Evolutionary conservation across 1,140 invertebrate genomes (phyloP), one percentile per base, ranked within the genome.

Genomic region (Glomeris maerens): DNA sequence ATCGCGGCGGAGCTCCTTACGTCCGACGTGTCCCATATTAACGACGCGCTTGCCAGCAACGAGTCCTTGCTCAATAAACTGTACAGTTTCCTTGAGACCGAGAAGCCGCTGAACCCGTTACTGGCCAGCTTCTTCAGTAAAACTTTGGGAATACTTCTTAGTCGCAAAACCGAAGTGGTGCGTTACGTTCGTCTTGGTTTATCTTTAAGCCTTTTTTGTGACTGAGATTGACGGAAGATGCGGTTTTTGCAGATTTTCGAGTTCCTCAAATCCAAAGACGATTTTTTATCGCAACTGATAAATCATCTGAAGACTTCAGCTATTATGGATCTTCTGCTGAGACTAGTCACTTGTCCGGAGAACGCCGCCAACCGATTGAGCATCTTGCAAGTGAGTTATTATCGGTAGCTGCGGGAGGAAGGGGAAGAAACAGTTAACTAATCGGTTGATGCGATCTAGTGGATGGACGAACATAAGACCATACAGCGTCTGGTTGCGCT

Each of bases 121-220:
- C 74, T 96, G 59, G 89, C 91, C 28, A 93, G 88, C 55, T 96
- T 92, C 75, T 93, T 94, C 72, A 91, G 85, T 68, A 92, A 91
- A 77, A 88, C 87, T 47, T 78, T 96, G 66, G 80, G 84, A 59
- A 80, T 86, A 65, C 74, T 94, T 57, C 78, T 93, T 53, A 78
- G 79, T 51, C 77, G 81, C 62, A 86, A 84, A 66, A 75, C 74
- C 63, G 79, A 81, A 65, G 75, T 78, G 74, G 81, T 84, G 67
- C 68, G 67, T 23, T 45, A 26, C 25, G 28, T 45, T 20, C 20
- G 44, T 45, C 2, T 21, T 51, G 2, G 17, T 20, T 21, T 17
- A 44, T 31, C 27, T 49, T 7, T 3, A 7, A 42, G 23, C 27
- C 40, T 54, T 28, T 48, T 52, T 1, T 44, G 23, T 2, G 3